Evolutionary conservation across 2,797 vertebrate genomes (phyloP).

Genomic region (Silurus lanzhouensis): DNA sequence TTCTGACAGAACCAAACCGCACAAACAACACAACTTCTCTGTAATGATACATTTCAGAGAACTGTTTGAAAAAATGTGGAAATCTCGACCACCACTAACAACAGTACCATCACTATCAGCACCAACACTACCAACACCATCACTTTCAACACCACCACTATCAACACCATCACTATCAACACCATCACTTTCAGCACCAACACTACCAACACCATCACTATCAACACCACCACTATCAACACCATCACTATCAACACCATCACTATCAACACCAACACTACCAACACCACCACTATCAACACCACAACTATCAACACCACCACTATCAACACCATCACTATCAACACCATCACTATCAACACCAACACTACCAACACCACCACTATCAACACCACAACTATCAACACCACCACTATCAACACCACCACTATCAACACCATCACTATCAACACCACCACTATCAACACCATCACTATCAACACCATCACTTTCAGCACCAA

Average conservation of each 20-base stretch:
- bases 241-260: conserved; percentile 54
- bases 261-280: conserved; percentile 53
- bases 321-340: no score
- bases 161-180: not conserved
- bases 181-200: not conserved
- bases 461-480: not conserved
- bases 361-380: not conserved
- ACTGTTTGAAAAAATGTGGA: conserved; percentile 65
- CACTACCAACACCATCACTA: not conserved
- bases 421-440: conserved; percentile 60
- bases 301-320: no score
- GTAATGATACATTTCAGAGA: conserved; percentile 53
- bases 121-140: not conserved
- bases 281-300: no score
- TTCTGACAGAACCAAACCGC: conserved; percentile 39
- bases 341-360: no score
- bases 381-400: not conserved
- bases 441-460: conserved; percentile 47
- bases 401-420: not conserved
- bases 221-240: not conserved
- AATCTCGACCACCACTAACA: conserved; percentile 56
- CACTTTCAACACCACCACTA: not conserved
- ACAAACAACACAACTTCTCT: conserved; percentile 45
- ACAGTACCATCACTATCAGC: not conserved
- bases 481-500: no score